Evolutionary conservation across 2,797 vertebrate species (phyloP), one percentile per base, ranked within the genome.

Genomic region (Microhierax caerulescens): DNA sequence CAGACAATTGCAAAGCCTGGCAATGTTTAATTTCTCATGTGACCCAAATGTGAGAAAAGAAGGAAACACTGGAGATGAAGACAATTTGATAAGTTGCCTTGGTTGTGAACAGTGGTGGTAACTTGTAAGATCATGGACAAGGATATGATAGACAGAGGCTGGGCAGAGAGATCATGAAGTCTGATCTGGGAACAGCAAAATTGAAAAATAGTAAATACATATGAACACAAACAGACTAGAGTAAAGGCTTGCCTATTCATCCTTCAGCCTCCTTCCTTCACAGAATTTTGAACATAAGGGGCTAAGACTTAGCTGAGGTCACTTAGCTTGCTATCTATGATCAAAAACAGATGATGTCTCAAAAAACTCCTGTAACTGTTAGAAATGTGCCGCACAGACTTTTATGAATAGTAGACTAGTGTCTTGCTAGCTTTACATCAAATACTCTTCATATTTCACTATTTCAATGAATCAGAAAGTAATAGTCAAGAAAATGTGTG

Each of bases 1-100:
- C 21, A 39, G 34, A 39, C 0, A 2, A 34, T 13, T 30, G 24
- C 0, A 1, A 70, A 43, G 20, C 36, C 32, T 41, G 43, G 28
- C 37, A 39, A 43, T 27, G 12, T 25, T 30, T 36, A 20, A 28
- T 48, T 41, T 75, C 28, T 27, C 15, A 4, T 20, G 39, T 6
- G 13, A 65, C 19, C 36, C 12, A 9, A 20, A 23, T 34, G 4
- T 11, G 16, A 63, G 27, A 43, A 59, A 80, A 69, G 20, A n/a
- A 78, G 34, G 13, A 69, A 92, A 59, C 27, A 10, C 32, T 12
- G 13, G 17, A 48, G 23, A 37, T n/a, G 9, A 61, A 73, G 41
- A 50, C 1, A 1, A 43, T 61, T 36, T 79, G 19, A 43, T 64
- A 24, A 30, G 51, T 56, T 63, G 9, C 22, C 41, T 73, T 7